Percentiles rank a stretch among this genome's conserved stretches.
These are phyloP conservation scores for Eupithecia tripunctaria DNA, from an alignment of 2,888 invertebrate genomes.

Conservation along the genomic window DNA sequence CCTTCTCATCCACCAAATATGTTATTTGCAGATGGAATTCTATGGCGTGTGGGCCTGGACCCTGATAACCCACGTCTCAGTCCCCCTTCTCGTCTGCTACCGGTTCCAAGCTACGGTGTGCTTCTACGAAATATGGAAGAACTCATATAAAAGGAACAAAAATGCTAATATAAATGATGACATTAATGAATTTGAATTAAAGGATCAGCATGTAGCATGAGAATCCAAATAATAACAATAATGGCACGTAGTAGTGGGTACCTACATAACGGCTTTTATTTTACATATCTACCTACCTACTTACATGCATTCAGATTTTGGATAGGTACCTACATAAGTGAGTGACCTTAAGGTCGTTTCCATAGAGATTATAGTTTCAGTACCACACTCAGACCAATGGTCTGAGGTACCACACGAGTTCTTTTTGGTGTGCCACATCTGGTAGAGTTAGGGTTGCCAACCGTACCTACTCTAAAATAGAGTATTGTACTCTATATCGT, in stretches of 20 bases:
- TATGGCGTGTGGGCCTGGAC: conserved; percentile 90
- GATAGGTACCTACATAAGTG: too few relatives aligned
- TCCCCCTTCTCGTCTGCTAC: conserved; percentile 89
- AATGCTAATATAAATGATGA: conserved; percentile 48
- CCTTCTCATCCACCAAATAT: not conserved
- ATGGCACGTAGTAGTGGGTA: not conserved
- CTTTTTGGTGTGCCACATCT: too few relatives aligned
- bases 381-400: too few relatives aligned
- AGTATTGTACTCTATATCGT: too few relatives aligned
- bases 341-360: too few relatives aligned
- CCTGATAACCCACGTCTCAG: conserved; percentile 88
- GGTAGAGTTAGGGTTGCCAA: too few relatives aligned
- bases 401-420: too few relatives aligned
- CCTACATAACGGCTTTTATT: not conserved
- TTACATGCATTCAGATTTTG: too few relatives aligned
- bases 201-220: conserved; percentile 67
- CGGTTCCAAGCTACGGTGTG: conserved; percentile 91
- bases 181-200: conserved; percentile 72
- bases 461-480: too few relatives aligned
- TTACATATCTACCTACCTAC: not conserved
- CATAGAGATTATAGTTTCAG: too few relatives aligned
- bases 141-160: conserved; percentile 86
- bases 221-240: not conserved
- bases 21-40: conserved; percentile 81
- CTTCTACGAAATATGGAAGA: conserved; percentile 91